These are phyloP conservation scores for Otus sunia DNA, from an alignment of 2,113 vertebrate species.

Conservation along the genomic window DNA sequence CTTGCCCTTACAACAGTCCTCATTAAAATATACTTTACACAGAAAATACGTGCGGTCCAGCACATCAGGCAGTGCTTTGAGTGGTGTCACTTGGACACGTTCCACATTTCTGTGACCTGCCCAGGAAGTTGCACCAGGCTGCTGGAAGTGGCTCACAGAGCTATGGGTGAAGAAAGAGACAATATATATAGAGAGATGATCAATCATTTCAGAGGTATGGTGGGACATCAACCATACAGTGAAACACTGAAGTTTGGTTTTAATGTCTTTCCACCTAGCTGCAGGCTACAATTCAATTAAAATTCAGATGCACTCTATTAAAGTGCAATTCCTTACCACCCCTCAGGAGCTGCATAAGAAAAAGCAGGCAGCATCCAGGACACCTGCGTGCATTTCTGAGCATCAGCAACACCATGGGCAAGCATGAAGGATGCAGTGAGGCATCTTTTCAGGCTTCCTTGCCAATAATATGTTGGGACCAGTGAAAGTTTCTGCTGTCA, in stretches of 20 bases:
- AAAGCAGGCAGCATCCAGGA: not conserved
- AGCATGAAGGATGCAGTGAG: not conserved
- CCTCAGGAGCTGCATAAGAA: not conserved
- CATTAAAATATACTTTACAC: not conserved
- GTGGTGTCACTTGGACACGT: fast-evolving
- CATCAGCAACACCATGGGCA: not conserved
- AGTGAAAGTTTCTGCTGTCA: not conserved
- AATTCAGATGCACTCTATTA: constrained; percentile 34
- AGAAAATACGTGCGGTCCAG: not conserved
- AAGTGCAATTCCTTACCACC: not conserved
- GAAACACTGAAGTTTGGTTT: constrained; percentile 37
- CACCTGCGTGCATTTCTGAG: not conserved
- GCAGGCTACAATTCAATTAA: constrained; percentile 50
- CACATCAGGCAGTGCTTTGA: not conserved
- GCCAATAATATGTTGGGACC: not conserved
- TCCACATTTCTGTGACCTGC: not conserved
- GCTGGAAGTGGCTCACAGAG: not conserved
- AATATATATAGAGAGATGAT: not conserved
- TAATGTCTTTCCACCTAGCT: constrained; percentile 50
- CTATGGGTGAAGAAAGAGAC: not conserved
- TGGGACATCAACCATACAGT: not conserved
- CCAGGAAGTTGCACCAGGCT: not conserved
- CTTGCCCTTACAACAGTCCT: not conserved
- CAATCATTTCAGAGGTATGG: constrained; percentile 19
- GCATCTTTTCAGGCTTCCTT: not conserved